Conservation (phyloP, 2,113 vertebrate genomes). For the Mungos mungo region DNA sequence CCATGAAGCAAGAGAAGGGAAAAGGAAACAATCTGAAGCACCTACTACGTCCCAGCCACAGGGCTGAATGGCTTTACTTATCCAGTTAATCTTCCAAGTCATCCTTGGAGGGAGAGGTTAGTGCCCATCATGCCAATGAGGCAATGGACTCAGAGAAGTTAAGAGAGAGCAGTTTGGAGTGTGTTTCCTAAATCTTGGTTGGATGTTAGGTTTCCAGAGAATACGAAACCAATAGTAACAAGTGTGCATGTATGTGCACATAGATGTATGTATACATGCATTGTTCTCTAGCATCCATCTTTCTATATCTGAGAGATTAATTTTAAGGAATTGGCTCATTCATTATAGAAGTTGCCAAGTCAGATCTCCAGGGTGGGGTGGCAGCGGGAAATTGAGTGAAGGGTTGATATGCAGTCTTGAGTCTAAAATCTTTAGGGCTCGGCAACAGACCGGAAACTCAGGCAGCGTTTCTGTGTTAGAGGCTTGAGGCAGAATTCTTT, state of each 20-base stretch:
- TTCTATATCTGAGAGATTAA: not conserved
- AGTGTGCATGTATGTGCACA: no score
- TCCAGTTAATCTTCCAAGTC: not conserved
- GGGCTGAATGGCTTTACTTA: not conserved
- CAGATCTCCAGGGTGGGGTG: not conserved
- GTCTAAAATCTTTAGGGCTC: not conserved
- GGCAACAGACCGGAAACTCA: not conserved
- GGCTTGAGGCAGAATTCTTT: not conserved
- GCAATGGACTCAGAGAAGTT: not conserved
- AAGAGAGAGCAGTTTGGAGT: not conserved
- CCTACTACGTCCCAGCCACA: not conserved
- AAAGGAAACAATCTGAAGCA: not conserved
- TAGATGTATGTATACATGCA: not conserved
- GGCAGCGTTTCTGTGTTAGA: not conserved
- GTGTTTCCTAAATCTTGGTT: not conserved
- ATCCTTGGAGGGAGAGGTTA: not conserved
- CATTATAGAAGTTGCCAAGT: not conserved
- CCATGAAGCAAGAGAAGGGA: not conserved
- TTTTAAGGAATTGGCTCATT: not conserved
- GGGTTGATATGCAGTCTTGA: not conserved
- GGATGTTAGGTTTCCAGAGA: not conserved
- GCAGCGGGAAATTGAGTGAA: not conserved
- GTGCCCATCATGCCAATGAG: not conserved
- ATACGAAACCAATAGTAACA: not conserved
- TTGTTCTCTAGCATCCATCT: not conserved